Evolutionary conservation across 2,797 vertebrate genomes (phyloP).

Genomic region (Aplochiton taeniatus): DNA sequence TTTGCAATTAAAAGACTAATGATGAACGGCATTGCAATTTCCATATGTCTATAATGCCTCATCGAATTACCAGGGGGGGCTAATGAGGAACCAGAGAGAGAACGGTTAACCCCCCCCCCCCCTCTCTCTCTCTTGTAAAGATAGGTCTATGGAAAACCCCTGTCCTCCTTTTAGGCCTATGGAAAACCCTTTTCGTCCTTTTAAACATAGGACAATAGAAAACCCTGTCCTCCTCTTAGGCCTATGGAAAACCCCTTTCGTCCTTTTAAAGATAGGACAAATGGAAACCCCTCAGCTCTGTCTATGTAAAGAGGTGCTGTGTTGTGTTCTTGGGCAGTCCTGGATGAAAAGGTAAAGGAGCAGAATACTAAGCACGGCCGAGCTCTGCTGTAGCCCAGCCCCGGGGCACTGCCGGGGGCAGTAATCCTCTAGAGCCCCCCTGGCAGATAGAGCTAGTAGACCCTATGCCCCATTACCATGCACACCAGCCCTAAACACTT

Average conservation of each 20-base stretch:
- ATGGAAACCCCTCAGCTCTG: too few species aligned
- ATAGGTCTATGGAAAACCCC: slow-evolving; percentile 10
- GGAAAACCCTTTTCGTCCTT: too few species aligned
- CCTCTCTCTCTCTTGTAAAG: slow-evolving; percentile 16
- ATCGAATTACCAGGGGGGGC: slow-evolving; percentile 74
- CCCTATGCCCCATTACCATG: slow-evolving; percentile 59
- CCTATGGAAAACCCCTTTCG: too few species aligned
- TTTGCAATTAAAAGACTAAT: slow-evolving; percentile 78
- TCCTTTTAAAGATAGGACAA: too few species aligned
- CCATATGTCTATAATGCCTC: slow-evolving; percentile 75
- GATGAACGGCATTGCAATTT: slow-evolving; percentile 81
- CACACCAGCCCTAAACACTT: slow-evolving; percentile 38
- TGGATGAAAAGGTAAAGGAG: slow-evolving; percentile 32
- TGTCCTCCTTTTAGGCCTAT: slow-evolving; percentile 40
- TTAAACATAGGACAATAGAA: too few species aligned
- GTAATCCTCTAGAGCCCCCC: slow-evolving; percentile 58
- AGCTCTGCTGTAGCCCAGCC: slow-evolving; percentile 58
- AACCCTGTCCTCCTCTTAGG: too few species aligned
- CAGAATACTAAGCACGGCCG: slow-evolving; percentile 62
- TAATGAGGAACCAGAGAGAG: slow-evolving; percentile 73
- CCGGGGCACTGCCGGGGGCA: slow-evolving; percentile 64
- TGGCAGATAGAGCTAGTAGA: slow-evolving; percentile 66
- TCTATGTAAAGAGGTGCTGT: too few species aligned
- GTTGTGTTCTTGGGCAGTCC: too few species aligned
- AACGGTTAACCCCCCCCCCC: slow-evolving; percentile 52